A percentile compares a stretch with the other conserved stretches of the same genome.
phyloP scores from a whole-genome alignment of 2,113 vertebrate species.

The Phrynocephalus versicolor region DNA sequence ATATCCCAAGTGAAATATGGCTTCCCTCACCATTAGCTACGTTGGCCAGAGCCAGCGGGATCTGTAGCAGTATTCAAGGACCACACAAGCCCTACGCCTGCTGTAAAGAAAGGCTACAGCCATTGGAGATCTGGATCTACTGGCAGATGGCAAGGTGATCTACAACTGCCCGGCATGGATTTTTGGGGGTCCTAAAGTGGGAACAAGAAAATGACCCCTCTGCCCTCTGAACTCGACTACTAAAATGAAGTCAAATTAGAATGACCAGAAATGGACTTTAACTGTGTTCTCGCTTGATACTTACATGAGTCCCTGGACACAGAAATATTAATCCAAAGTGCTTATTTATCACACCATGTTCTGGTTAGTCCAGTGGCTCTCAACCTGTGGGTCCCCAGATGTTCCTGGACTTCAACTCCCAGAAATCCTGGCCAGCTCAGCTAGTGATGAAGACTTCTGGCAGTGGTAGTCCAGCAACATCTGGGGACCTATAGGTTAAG shows the following conservation, averaged over 20 bases:
- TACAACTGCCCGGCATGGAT: not conserved
- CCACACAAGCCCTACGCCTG: too few species aligned
- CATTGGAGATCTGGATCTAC: not conserved
- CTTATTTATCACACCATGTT: not conserved
- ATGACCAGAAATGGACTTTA: not conserved
- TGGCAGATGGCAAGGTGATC: not conserved
- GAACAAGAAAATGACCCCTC: not conserved
- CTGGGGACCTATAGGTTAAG: too few species aligned
- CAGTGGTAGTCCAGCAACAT: too few species aligned
- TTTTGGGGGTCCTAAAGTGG: not conserved
- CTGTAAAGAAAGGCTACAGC: not conserved
- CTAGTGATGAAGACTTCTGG: too few species aligned
- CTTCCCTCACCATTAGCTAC: not conserved
- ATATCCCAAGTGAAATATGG: too few species aligned
- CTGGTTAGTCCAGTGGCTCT: not conserved
- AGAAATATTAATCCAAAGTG: not conserved
- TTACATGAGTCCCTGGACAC: not conserved
- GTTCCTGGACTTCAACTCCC: too few species aligned
- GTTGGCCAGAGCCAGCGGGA: too few species aligned
- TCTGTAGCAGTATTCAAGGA: too few species aligned
- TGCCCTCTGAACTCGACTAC: not conserved
- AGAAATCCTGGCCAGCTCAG: too few species aligned
- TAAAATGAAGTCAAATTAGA: not conserved
- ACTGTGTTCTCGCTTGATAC: not conserved
- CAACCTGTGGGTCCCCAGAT: too few species aligned